phyloP scores from a whole-genome alignment of 2,113 vertebrate genomes.

The Tamias sibiricus region DNA sequence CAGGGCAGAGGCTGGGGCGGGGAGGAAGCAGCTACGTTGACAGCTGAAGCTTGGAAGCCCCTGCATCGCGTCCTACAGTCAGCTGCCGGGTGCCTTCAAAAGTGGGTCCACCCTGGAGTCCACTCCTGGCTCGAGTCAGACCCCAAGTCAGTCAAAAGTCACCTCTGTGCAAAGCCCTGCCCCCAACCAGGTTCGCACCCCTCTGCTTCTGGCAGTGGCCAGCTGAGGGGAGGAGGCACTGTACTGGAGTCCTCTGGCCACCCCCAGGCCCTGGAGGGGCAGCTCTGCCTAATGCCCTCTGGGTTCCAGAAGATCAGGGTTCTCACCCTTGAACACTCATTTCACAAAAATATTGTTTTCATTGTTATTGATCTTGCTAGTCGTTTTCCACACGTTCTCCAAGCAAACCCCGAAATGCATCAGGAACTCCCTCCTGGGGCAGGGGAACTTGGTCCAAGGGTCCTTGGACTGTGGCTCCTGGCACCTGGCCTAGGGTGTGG shows the following conservation, averaged over 20 bases:
- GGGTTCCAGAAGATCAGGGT: not conserved
- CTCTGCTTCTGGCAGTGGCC: not conserved
- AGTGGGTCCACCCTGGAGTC: not conserved
- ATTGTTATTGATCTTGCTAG: not conserved
- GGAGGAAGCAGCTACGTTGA: not conserved
- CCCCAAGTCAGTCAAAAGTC: fast-evolving
- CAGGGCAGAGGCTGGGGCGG: not conserved
- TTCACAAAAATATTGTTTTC: not conserved
- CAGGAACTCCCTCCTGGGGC: not conserved
- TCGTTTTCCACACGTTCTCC: not conserved
- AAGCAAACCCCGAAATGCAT: not conserved
- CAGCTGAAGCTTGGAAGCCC: too few relatives aligned
- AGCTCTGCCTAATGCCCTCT: not conserved
- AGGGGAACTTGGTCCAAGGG: not conserved
- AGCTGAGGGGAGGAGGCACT: fast-evolving
- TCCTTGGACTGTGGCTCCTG: not conserved
- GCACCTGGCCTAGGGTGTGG: too few relatives aligned
- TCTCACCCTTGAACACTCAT: fast-evolving
- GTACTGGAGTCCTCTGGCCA: not conserved
- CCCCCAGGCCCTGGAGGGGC: not conserved
- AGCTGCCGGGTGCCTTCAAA: fast-evolving
- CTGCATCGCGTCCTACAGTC: fast-evolving
- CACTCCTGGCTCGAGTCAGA: not conserved
- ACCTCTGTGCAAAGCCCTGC: not conserved
- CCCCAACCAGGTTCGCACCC: fast-evolving